phyloP scores from a whole-genome alignment of 2,888 invertebrate genomes.

The Leptinotarsa rubiginosa region DNA sequence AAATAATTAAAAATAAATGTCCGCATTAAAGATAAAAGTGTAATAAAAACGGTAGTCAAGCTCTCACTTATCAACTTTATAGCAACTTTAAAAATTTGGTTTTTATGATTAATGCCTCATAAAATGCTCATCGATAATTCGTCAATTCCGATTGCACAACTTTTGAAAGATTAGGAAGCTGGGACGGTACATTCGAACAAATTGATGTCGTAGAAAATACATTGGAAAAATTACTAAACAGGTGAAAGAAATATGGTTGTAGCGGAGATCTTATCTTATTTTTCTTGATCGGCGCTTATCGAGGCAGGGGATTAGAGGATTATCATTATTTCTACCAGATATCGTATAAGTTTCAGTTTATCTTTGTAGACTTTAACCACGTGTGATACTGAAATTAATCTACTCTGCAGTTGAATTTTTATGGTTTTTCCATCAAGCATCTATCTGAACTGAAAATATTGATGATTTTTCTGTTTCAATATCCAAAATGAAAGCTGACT shows the following conservation, averaged over 20 bases:
- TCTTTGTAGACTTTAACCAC: slow-evolving; percentile 1
- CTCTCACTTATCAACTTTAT: slow-evolving; percentile 48
- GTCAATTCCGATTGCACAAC: not conserved
- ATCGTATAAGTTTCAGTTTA: not conserved
- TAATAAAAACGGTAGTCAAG: slow-evolving; percentile 48
- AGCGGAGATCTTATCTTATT: not conserved
- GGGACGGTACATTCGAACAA: not conserved
- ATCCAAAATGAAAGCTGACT: no score
- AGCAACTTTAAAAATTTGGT: slow-evolving; percentile 42
- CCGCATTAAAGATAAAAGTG: slow-evolving; percentile 44
- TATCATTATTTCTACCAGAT: not conserved
- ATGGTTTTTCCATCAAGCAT: no score
- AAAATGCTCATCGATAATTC: not conserved
- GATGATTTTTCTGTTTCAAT: no score
- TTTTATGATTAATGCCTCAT: slow-evolving; percentile 8
- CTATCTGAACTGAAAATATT: no score
- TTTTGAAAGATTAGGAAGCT: not conserved
- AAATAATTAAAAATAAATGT: slow-evolving; percentile 33
- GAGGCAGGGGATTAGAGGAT: slow-evolving; percentile 6
- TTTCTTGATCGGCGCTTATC: not conserved
- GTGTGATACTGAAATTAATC: not conserved
- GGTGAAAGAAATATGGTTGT: not conserved
- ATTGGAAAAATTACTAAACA: not conserved
- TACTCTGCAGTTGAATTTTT: no score
- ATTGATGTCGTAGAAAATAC: not conserved